Evolutionary conservation across 2,113 vertebrate species (phyloP).

Genomic region (Penelope pileata): DNA sequence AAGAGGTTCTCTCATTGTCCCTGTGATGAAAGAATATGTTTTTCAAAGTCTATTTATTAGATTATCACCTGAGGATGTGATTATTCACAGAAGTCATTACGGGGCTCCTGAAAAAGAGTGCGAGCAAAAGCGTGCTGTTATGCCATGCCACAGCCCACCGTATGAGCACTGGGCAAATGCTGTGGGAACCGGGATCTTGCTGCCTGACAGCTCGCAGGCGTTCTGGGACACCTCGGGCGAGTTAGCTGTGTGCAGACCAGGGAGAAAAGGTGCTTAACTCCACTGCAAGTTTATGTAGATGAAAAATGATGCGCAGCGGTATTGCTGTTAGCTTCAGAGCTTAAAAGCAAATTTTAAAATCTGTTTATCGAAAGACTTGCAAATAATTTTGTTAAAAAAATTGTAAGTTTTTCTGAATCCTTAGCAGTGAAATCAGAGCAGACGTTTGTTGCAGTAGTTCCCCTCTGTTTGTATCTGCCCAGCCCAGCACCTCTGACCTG

Average conservation of each 20-base stretch:
- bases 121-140: not conserved
- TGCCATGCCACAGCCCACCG: not conserved
- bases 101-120: not conserved
- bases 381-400: not conserved
- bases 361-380: not conserved
- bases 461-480: not conserved
- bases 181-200: not conserved
- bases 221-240: not conserved
- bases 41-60: not conserved
- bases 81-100: not conserved
- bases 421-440: rapidly evolving
- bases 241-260: not conserved
- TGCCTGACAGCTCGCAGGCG: not conserved
- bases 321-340: not conserved
- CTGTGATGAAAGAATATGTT: not conserved
- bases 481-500: rapidly evolving
- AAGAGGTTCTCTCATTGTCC: not conserved
- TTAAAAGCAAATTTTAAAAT: not conserved
- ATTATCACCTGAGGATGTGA: not conserved
- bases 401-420: not conserved
- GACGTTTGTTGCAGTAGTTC: not conserved
- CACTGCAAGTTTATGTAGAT: not conserved
- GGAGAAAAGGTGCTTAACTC: not conserved
- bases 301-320: not conserved
- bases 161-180: not conserved